Evolutionary conservation across 2,797 vertebrate species (phyloP), one percentile per base, ranked within the genome.

Genomic region (Cirrhinus mrigala): DNA sequence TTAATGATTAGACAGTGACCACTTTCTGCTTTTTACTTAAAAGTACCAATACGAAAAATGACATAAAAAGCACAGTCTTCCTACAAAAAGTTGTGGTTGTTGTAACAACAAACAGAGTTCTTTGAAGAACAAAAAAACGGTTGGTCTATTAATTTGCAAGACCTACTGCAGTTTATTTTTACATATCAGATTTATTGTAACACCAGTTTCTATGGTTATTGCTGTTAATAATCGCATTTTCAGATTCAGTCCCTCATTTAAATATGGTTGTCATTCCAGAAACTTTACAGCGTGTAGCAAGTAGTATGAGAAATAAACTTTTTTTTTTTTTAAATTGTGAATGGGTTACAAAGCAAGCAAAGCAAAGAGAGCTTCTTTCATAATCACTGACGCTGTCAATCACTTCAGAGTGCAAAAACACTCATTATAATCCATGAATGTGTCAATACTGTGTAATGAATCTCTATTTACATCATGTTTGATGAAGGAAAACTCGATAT

Each of bases 381-480:
- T 12, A 69, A 69, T 69, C 66, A 69, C 33, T 40, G 33, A 22
- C 20, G 66, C 66, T 40, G 66, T 69, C 66, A 69, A 40, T 69
- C 66, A 69, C 66, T 40, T 69, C 18, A 40, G 20, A 69, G 33
- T 69, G 8, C 44, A 46, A 46, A 46, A 46, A 46, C 44, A 46
- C 8, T 8, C 44, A 46, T 46, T 46, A 46, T 46, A 46, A 46
- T 46, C 64, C 18, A 68, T 3, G 16, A 10, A 68, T 9, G 20
- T 68, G 29, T 37, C 29, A 37, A 68, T 18, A 37, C 66, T 68
- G 16, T 33, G 33, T 1, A 69, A 40, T 69, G 33, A 69, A 69
- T 20, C 33, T 33, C 4, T 69, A 24, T 69, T 66, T 66, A 66
- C 6, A 62, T 62, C 8, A 15, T 66, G 62, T 66, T 64, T 16